Evolutionary conservation across 1,140 invertebrate species (phyloP).

Genomic region (Drosophila bocqueti): DNA sequence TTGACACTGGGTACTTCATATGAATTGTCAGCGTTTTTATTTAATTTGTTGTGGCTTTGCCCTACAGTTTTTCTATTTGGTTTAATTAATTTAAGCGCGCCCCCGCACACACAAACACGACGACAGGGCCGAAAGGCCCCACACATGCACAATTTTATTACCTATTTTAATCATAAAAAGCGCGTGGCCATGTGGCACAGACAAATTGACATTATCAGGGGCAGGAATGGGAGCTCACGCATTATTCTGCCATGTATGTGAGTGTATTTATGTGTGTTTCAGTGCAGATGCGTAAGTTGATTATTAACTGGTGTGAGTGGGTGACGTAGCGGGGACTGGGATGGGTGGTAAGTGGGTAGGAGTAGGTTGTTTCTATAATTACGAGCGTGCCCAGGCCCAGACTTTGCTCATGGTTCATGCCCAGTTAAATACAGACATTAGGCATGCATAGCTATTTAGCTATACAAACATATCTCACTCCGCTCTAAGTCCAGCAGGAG

Average conservation of each 20-base stretch:
- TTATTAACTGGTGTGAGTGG: conserved; percentile 62
- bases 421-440: conserved; percentile 81
- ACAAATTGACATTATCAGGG: conserved; percentile 64
- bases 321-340: conserved; percentile 11
- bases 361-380: conserved; percentile 63
- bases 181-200: conserved; percentile 70
- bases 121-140: conserved; percentile 36
- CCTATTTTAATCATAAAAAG: conserved; percentile 77
- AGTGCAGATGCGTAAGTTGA: conserved; percentile 73
- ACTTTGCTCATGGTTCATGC: conserved; percentile 56
- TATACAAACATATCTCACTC: conserved; percentile 36
- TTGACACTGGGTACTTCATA: conserved; percentile 26
- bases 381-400: conserved; percentile 52
- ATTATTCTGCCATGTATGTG: conserved; percentile 13
- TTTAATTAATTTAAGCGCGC: conserved; percentile 76
- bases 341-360: neutral
- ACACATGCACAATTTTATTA: conserved; percentile 51
- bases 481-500: neutral
- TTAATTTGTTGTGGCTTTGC: conserved; percentile 69
- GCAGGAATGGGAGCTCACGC: conserved; percentile 4
- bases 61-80: conserved; percentile 56
- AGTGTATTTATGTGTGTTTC: conserved; percentile 15
- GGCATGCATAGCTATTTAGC: conserved; percentile 76
- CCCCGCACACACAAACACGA: conserved; percentile 12
- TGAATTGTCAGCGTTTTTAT: conserved; percentile 73